Conservation (phyloP, 1,140 invertebrate genomes). For the Proctacanthus coquilletti region DNA sequence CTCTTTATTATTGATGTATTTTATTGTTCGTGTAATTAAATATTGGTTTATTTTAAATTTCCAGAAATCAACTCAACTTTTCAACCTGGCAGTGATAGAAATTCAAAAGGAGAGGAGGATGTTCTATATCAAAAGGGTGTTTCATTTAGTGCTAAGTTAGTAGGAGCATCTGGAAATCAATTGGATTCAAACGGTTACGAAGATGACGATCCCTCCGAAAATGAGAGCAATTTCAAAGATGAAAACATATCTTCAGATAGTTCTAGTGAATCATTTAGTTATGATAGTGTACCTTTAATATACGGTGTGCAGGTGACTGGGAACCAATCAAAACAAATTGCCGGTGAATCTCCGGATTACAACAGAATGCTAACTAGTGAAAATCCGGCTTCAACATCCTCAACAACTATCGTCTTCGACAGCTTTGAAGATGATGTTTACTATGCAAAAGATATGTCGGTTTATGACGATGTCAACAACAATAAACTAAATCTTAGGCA, state of each 20-base stretch:
- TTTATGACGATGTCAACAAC: constrained; percentile 27
- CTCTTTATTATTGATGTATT: no score
- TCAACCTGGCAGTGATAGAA: constrained; percentile 34
- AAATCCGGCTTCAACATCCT: no score
- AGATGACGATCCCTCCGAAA: no score
- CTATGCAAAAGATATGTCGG: constrained; percentile 23
- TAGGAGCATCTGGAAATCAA: constrained; percentile 16
- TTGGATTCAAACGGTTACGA: not conserved
- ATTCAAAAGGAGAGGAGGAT: constrained; percentile 45
- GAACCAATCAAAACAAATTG: no score
- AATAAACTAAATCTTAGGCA: constrained; percentile 26
- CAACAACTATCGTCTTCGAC: not conserved
- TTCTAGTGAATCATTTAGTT: no score
- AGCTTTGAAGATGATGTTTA: constrained; percentile 12
- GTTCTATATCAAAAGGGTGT: constrained; percentile 70
- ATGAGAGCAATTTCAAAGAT: no score
- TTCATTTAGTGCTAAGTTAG: constrained; percentile 61
- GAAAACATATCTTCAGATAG: no score
- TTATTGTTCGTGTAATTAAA: no score
- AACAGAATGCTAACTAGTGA: no score
- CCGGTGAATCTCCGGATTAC: no score
- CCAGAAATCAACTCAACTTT: constrained; percentile 54
- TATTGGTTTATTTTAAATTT: constrained; percentile 21
- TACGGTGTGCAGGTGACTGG: no score
- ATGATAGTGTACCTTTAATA: no score